Evolutionary conservation across 2,113 vertebrate species (phyloP).

Genomic region (Sorex fumeus): DNA sequence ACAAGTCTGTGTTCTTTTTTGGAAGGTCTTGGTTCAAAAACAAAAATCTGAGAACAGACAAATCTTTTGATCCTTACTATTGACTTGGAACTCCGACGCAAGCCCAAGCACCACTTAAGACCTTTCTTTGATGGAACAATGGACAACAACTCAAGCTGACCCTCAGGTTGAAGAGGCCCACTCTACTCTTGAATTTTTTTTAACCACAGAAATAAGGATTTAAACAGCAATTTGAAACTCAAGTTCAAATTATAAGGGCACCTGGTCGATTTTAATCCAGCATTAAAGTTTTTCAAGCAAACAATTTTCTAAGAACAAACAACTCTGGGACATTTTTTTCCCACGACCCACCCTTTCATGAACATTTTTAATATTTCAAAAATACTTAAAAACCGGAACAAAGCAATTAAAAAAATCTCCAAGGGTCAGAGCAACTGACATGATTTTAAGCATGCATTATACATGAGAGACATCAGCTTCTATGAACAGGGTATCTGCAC

Average conservation of each 20-base stretch:
- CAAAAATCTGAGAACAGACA: constrained; percentile 69
- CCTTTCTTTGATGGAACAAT: constrained; percentile 69
- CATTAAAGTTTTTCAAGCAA: constrained; percentile 46
- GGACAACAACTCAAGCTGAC: constrained; percentile 8
- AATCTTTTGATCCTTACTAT: constrained; percentile 73
- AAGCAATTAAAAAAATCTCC: constrained; percentile 78
- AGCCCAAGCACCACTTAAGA: constrained; percentile 54
- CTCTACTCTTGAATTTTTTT: not conserved
- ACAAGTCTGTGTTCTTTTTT: constrained; percentile 76
- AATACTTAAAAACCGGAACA: constrained; percentile 74
- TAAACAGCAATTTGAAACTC: constrained; percentile 62
- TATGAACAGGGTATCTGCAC: constrained; percentile 75
- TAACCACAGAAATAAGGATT: constrained; percentile 28
- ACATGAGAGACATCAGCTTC: constrained; percentile 74
- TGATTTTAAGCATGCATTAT: constrained; percentile 75
- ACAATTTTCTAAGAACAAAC: constrained; percentile 69
- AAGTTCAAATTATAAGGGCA: constrained; percentile 56
- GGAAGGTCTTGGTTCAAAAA: constrained; percentile 82
- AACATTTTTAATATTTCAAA: constrained; percentile 81
- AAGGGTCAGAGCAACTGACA: constrained; percentile 78
- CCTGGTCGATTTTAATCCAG: constrained; percentile 69
- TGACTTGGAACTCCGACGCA: constrained; percentile 46
- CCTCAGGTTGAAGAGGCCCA: constrained; percentile 45
- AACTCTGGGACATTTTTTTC: constrained; percentile 67
- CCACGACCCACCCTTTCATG: constrained; percentile 63